These are phyloP conservation scores for Pseudopleuronectes americanus DNA, from an alignment of 2,797 vertebrate genomes.

Conservation along the genomic window DNA sequence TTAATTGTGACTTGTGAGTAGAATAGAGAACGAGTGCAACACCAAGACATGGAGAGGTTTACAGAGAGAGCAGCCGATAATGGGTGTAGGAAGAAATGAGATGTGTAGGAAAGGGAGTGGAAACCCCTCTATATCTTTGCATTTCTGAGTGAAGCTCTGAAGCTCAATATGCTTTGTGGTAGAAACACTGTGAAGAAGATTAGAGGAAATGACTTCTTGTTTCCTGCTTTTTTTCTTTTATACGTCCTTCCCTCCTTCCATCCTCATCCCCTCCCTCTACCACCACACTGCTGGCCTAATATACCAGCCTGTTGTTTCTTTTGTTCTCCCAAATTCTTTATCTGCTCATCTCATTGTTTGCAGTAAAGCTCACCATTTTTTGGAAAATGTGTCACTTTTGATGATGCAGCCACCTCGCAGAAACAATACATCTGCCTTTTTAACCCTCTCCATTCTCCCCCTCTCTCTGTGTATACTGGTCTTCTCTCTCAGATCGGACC, in stretches of 20 bases:
- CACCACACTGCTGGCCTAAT: conserved; percentile 29
- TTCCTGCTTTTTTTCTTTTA: conserved; percentile 37
- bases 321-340: conserved; percentile 42
- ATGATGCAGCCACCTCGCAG: conserved; percentile 35
- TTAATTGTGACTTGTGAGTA: conserved; percentile 67
- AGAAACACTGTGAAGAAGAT: conserved; percentile 43
- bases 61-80: conserved; percentile 16
- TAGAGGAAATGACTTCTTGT: conserved; percentile 64
- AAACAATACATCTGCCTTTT: conserved; percentile 1
- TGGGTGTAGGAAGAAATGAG: conserved; percentile 20
- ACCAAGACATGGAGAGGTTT: conserved; percentile 14
- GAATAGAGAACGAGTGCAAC: conserved; percentile 31
- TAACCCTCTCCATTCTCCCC: conserved; percentile 9
- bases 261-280: conserved; percentile 27
- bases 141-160: conserved; percentile 45
- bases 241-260: conserved; percentile 25
- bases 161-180: conserved; percentile 51
- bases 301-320: conserved; percentile 28
- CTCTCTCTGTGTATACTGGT: conserved; percentile 4
- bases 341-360: conserved; percentile 40
- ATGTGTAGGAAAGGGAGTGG: neutral
- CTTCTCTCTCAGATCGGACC: conserved; percentile 80
- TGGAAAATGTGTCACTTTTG: conserved; percentile 37
- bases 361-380: conserved; percentile 40
- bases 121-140: conserved; percentile 30